Conservation (phyloP, 1,140 invertebrate species). For the Wasmannia auropunctata region DNA sequence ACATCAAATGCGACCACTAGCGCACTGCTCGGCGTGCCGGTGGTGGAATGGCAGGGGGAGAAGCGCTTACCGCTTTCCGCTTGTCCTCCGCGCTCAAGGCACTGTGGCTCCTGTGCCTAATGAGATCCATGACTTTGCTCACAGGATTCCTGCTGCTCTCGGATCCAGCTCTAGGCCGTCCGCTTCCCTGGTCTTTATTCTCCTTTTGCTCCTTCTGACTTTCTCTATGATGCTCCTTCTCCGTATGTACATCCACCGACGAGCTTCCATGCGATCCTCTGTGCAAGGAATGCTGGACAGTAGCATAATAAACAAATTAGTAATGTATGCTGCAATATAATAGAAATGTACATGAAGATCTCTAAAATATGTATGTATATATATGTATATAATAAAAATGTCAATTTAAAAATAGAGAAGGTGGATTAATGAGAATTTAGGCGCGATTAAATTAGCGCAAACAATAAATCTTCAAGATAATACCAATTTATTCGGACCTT, state of each 20-base stretch:
- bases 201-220: constrained; percentile 74
- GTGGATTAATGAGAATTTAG: no score
- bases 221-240: constrained; percentile 78
- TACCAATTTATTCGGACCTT: no score
- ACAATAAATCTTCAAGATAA: no score
- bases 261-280: constrained; percentile 80
- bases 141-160: constrained; percentile 89
- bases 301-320: constrained; percentile 7
- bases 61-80: constrained; percentile 90
- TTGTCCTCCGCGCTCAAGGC: constrained; percentile 90
- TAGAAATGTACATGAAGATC: not conserved
- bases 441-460: no score
- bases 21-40: not conserved
- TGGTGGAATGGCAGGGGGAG: not conserved
- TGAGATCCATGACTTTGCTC: constrained; percentile 96
- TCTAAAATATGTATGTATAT: not conserved
- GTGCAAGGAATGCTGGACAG: constrained; percentile 79
- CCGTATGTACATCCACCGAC: constrained; percentile 77
- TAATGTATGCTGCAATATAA: not conserved
- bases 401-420: no score
- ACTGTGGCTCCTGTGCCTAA: constrained; percentile 92
- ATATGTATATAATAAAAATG: no score
- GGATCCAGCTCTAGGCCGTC: constrained; percentile 85
- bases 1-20: not conserved
- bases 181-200: constrained; percentile 74